Evolutionary conservation across 2,888 invertebrate genomes (phyloP), one percentile per base, ranked within the genome.

Genomic region (Drosophila kuntzei): DNA sequence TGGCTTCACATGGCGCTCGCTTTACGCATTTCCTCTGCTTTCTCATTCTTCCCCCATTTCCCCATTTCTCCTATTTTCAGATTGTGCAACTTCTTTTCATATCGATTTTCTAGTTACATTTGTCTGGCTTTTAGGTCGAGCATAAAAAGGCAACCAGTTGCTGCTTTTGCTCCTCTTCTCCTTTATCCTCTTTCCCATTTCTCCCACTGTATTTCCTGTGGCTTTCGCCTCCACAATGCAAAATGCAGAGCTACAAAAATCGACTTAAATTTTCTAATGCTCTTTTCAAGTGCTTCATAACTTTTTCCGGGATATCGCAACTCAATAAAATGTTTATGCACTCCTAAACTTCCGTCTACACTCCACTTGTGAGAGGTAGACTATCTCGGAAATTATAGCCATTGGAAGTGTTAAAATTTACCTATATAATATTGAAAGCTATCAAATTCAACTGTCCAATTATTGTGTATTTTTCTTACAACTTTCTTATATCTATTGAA

Each of bases 81-180:
- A 51, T 67, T 63, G 63, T 60, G 61, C 84, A 83, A 87, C 83
- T 83, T 84, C 89, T 68, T 84, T 71, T 63, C 43, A 18, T 78
- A 83, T 83, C 76, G 83, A 83, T 83, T 83, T 83, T 84, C 63
- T 36, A 53, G 62, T 27, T 54, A 89, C 89, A 83, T 77, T 83
- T 83, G 84, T 89, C 87, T 87, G 89, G 89, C 89, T 83, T 83
- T 88, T 61, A 67, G 77, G 50, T 74, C 68, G 64, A 57, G 61
- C 80, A 66, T 54, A 65, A 63, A 87, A 61, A 61, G 84, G 80
- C 82, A 77, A 89, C 83, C 75, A 80, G 89, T 89, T 80, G 89
- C 71, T 70, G 59, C 37, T 22, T 18, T 12, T 37, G 11, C 16
- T 7, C 1, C 34, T 11, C 50, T 4, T 11, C n/a, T 18, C 18